Evolutionary conservation across 2,113 vertebrate species (phyloP), one percentile per base, ranked within the genome.

Genomic region (Neotragus pygmaeus): DNA sequence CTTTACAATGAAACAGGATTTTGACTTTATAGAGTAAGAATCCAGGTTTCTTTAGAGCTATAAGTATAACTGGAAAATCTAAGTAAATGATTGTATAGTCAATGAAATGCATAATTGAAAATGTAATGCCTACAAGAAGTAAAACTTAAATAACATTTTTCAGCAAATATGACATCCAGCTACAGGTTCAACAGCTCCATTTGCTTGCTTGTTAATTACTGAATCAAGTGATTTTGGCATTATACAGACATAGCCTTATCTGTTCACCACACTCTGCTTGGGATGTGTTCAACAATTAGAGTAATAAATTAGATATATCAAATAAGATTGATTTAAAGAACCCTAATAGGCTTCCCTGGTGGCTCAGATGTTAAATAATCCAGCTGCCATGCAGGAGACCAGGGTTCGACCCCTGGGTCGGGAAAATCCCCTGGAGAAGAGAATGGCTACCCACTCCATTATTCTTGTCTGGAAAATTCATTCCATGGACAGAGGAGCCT

Each of bases 291-390:
- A 73, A 80, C 19, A 47, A 28, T 81, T 30, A 90, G 14, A 85
- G 16, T 0, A 73, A 64, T 55, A 8, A 84, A 39, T 92, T 92
- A 14, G 95, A 78, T 82, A 64, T 55, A 58, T 12, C 6, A 47
- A 77, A 4, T 39, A 93, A 84, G 73, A 91, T 94, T 64, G 7
- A 93, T 47, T 33, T 93, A 33, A 81, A 85, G 83, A 93, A 90
- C 3, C 9, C 9, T 70, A 23, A 70, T 70, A 70, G n/a, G n/a
- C 2, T 70, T 39, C 10, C 66, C 21, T 73, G n/a, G 66, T 73
- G 4, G 66, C 66, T 73, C n/a, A 73, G n/a, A 70, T 70, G n/a
- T 70, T 70, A 70, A 70, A 70, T 19, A 73, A 39, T 39, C 66
- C n/a, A 73, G 19, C 21, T 73, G n/a, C n/a, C 12, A 39, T 73